Conservation (phyloP, 2,113 vertebrate genomes). For the Theristicus caerulescens region DNA sequence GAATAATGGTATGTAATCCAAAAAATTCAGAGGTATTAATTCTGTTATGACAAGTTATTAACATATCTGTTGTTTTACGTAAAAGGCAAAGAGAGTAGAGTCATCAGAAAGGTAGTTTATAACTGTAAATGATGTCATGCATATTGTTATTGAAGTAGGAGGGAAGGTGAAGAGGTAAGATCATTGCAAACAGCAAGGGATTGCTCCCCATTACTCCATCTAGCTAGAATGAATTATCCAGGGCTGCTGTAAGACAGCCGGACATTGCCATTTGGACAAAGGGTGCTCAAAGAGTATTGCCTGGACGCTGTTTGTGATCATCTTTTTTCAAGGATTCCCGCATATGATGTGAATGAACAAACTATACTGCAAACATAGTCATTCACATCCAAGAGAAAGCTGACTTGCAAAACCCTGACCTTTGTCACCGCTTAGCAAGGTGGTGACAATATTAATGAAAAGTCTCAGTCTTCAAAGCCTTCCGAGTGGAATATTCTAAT, state of each 20-base stretch:
- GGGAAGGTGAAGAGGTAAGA: neutral
- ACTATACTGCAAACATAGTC: neutral
- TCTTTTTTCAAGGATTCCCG: neutral
- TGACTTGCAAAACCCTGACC: neutral
- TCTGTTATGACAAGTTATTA: neutral
- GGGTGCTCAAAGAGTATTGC: neutral
- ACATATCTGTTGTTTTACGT: neutral
- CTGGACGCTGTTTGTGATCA: neutral
- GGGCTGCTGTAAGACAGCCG: neutral
- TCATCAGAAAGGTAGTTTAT: neutral
- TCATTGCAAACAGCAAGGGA: neutral
- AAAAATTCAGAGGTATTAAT: neutral
- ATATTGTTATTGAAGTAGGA: neutral
- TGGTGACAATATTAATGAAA: conserved; percentile 7
- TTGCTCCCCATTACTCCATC: neutral
- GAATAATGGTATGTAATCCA: neutral
- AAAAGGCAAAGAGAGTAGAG: neutral
- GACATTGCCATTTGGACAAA: neutral
- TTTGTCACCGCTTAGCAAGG: neutral
- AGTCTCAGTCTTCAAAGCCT: neutral
- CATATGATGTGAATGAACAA: neutral
- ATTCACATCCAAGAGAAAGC: neutral
- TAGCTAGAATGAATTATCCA: neutral
- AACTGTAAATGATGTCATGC: neutral
- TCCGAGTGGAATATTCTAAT: neutral